Evolutionary conservation across 2,113 vertebrate species (phyloP).

Genomic region (Orientallactaga bullata): DNA sequence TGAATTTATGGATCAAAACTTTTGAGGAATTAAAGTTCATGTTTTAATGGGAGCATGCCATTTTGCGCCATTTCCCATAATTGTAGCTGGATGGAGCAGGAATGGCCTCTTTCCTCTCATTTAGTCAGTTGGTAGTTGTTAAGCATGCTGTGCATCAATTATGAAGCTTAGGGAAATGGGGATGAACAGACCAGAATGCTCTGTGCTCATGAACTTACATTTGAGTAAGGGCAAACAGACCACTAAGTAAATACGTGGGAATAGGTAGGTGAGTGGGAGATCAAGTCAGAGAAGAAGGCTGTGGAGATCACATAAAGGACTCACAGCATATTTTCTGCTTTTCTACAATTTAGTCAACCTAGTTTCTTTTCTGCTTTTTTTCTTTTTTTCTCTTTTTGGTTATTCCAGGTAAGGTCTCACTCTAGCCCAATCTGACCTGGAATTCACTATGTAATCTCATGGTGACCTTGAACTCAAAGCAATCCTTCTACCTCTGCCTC

Average conservation of each 20-base stretch:
- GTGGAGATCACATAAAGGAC: neutral
- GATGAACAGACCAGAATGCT: neutral
- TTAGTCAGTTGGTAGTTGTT: neutral
- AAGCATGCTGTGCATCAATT: neutral
- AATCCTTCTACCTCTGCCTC: too few relatives aligned
- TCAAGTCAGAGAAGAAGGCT: neutral
- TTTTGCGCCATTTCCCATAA: neutral
- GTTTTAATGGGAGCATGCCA: neutral
- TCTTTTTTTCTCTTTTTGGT: too few relatives aligned
- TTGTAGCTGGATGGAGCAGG: neutral
- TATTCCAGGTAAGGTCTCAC: too few relatives aligned
- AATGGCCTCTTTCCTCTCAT: neutral
- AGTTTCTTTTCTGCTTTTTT: too few relatives aligned
- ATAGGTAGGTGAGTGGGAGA: neutral
- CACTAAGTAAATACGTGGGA: neutral
- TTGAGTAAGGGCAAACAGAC: constrained; percentile 10
- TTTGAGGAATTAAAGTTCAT: neutral
- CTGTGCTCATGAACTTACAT: neutral
- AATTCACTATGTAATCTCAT: too few relatives aligned
- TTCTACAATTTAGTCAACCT: neutral
- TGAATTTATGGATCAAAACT: constrained; percentile 20
- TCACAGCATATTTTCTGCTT: neutral
- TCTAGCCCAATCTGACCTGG: too few relatives aligned
- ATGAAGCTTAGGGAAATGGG: neutral
- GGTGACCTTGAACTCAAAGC: too few relatives aligned